A percentile compares a stretch with the other conserved stretches of the same genome.
These are phyloP conservation scores for Pristionchus mayeri DNA, from an alignment of 2,888 invertebrate species.

Conservation along the genomic window DNA sequence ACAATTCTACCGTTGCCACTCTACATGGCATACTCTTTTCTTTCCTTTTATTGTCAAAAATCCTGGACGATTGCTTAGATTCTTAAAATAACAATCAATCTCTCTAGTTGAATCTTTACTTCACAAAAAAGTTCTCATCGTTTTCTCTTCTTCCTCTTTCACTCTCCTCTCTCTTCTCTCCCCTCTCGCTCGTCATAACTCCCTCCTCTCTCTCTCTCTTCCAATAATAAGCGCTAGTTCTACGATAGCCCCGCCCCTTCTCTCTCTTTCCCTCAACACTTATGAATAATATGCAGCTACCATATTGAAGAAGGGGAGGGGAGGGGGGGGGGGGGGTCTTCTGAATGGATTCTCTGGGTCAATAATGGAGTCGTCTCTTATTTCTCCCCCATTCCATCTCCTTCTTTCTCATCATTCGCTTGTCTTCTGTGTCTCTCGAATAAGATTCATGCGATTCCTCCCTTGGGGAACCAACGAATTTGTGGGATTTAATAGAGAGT, in stretches of 20 bases:
- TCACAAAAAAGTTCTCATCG: too few relatives aligned
- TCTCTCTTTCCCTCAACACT: neutral
- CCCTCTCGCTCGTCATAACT: conserved; percentile 34
- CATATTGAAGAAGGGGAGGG: conserved; percentile 23
- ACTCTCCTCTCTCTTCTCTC: neutral
- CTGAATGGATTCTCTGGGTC: neutral
- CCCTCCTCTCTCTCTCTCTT: neutral
- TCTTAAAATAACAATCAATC: too few relatives aligned
- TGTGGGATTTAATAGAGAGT: conserved; percentile 33
- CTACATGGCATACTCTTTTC: too few relatives aligned
- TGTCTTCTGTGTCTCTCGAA: conserved; percentile 31
- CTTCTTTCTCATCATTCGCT: conserved; percentile 38
- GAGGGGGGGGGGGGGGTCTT: neutral
- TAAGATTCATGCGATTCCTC: conserved; percentile 39
- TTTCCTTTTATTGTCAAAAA: too few relatives aligned
- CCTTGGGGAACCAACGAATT: neutral
- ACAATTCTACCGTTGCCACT: too few relatives aligned
- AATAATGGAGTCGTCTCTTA: neutral
- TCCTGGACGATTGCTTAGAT: too few relatives aligned
- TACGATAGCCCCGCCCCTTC: neutral
- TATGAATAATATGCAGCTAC: conserved; percentile 28
- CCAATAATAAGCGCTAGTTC: conserved; percentile 3
- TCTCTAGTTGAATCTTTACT: too few relatives aligned
- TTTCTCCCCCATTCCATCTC: neutral
- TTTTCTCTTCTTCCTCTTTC: conserved; percentile 3